phyloP scores from a whole-genome alignment of 2,888 invertebrate genomes.

The Clunio marinus region DNA sequence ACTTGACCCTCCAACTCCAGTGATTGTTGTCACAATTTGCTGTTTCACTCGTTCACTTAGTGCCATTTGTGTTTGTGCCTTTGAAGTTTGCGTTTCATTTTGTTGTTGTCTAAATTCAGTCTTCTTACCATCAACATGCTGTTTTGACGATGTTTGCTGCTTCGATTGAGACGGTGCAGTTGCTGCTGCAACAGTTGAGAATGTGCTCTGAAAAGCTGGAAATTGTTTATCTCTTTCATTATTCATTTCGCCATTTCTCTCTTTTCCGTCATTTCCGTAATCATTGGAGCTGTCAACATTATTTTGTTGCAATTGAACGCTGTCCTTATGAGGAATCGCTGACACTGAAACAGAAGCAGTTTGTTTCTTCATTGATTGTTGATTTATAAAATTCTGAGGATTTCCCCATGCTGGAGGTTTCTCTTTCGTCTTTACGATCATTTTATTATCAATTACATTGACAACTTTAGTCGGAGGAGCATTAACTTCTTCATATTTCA shows the following conservation, averaged over 20 bases:
- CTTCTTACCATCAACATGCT: neutral
- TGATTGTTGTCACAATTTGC: constrained; percentile 22
- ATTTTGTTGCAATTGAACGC: neutral
- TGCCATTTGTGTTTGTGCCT: neutral
- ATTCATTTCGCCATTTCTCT: too few species aligned
- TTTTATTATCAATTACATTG: neutral
- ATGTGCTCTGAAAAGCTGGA: neutral
- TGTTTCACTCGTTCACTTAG: neutral
- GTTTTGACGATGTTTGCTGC: neutral
- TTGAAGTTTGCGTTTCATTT: neutral
- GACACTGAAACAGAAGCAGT: constrained; percentile 17
- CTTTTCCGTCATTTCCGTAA: too few species aligned
- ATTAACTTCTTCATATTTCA: neutral
- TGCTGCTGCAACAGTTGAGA: neutral
- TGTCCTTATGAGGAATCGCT: constrained; percentile 20
- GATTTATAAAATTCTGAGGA: neutral
- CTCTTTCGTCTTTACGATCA: constrained; percentile 9
- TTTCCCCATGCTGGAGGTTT: constrained; percentile 16
- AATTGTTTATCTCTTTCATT: too few species aligned
- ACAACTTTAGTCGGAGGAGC: neutral
- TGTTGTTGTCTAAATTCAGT: neutral
- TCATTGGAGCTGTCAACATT: too few species aligned
- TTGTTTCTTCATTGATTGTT: neutral
- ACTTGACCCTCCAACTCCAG: neutral
- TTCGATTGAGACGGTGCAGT: too few species aligned